phyloP scores from a whole-genome alignment of 2,797 vertebrate genomes.

The Channallabes apus region DNA sequence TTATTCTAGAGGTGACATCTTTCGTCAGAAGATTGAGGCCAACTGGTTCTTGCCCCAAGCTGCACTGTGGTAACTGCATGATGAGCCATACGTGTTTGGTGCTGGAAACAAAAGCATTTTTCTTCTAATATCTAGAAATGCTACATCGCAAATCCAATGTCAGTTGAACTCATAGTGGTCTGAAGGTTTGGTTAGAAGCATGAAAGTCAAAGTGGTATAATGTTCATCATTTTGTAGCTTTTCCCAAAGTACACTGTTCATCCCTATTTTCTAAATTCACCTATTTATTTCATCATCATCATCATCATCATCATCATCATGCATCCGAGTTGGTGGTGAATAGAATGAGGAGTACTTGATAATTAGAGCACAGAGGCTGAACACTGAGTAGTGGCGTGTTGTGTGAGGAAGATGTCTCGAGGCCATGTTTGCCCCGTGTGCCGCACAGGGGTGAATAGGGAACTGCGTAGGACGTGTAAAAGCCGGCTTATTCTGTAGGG shows the following conservation, averaged over 20 bases:
- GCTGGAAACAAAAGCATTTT: background rate
- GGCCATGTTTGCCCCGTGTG: slow-evolving; percentile 63
- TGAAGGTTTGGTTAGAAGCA: slow-evolving; percentile 1
- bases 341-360: slow-evolving; percentile 65
- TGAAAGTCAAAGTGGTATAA: slow-evolving; percentile 2
- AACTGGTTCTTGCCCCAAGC: slow-evolving; percentile 11
- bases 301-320: slow-evolving; percentile 30
- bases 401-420: slow-evolving; percentile 56
- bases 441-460: slow-evolving; percentile 54
- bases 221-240: slow-evolving; percentile 12
- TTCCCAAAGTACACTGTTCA: background rate
- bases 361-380: slow-evolving; percentile 66
- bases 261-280: background rate
- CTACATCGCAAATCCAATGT: background rate
- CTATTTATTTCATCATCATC: slow-evolving; percentile 11
- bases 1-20: slow-evolving; percentile 11
- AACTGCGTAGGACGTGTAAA: slow-evolving; percentile 65
- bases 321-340: slow-evolving; percentile 59
- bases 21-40: slow-evolving; percentile 5
- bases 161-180: background rate
- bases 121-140: slow-evolving; percentile 3
- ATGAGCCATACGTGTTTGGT: background rate
- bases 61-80: slow-evolving; percentile 13
- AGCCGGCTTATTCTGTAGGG: slow-evolving; percentile 64
- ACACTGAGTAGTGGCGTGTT: slow-evolving; percentile 50